Base-by-base conservation (phyloP, 2,797 vertebrate species). In the Lophura swinhoii region DNA sequence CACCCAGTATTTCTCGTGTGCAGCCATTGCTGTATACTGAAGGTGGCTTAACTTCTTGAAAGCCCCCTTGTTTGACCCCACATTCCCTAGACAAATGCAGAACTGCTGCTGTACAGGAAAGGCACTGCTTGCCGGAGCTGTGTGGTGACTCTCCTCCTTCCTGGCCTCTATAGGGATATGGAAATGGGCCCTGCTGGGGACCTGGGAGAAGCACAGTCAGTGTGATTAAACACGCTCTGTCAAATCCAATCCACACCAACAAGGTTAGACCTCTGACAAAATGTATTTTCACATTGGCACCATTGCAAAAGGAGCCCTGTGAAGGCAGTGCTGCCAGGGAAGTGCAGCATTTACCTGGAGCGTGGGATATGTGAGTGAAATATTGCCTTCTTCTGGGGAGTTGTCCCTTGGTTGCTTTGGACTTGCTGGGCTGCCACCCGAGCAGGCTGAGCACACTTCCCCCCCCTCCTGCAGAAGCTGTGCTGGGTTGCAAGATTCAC, bases 251-350 rank as follows among this genome's bases (percentile, higher is more conserved):
- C 76, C 41, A 21, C 1, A 1, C 31, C 75, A 85, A 91, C 59
- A 85, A 62, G 89, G 85, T 85, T 5, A 92, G 72, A 69, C 31
- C n/a, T 86, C 89, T 94, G 73, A 81, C 67, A 81, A 74, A 94
- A 86, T 21, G 39, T 48, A 31, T 93, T 89, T 76, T 43, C 77
- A 85, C 23, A 91, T 48, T 9, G n/a, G 16, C 46, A 18, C 22
- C 1, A 1, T 73, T 72, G 73, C 43, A 64, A 3, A 44, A 85
- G 62, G 62, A 80, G 69, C 62, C 66, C 44, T 35, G 33, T 13
- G 58, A 85, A 86, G n/a, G 63, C 60, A 53, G 24, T 22, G 23
- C 53, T 92, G 87, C 41, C 33, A 14, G 28, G 43, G 39, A 72
- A 87, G 43, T 14, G 29, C 41, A 92, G 55, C 23, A 9, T 67